phyloP scores from a whole-genome alignment of 2,797 vertebrate species.

The Adrianichthys oophorus region DNA sequence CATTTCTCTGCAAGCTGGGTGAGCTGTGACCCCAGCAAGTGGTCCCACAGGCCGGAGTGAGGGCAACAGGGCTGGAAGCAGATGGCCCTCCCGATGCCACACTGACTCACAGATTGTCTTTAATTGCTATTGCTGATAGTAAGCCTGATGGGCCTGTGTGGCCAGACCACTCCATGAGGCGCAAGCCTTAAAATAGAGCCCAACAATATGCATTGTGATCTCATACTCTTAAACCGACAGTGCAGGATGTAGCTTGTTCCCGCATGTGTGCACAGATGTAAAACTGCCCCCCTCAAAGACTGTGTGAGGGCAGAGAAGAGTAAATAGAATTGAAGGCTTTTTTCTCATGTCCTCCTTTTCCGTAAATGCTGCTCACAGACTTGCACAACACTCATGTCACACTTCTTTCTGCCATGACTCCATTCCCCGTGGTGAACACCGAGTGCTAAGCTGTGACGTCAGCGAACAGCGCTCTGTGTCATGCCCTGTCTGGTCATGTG shows the following conservation, averaged over 20 bases:
- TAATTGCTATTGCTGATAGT: constrained; percentile 76
- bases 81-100: constrained; percentile 77
- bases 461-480: constrained; percentile 58
- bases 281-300: constrained; percentile 36
- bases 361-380: constrained; percentile 44
- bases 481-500: constrained; percentile 46
- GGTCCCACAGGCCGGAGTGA: constrained; percentile 67
- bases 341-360: constrained; percentile 34
- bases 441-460: constrained; percentile 64
- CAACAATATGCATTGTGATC: constrained; percentile 42
- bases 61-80: constrained; percentile 70
- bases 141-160: constrained; percentile 68
- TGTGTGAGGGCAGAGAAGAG: constrained; percentile 31
- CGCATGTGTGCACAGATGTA: constrained; percentile 17
- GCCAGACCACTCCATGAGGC: constrained; percentile 58
- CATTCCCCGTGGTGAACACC: constrained; percentile 53
- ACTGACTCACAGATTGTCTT: constrained; percentile 76
- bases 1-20: constrained; percentile 61
- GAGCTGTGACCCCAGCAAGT: constrained; percentile 72
- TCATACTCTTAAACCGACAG: constrained; percentile 32
- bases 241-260: constrained; percentile 29
- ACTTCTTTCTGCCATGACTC: constrained; percentile 46
- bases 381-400: background rate
- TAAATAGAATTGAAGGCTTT: constrained; percentile 25
- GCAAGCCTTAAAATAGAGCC: constrained; percentile 66